Evolutionary conservation across 2,113 vertebrate genomes (phyloP).

Genomic region (Trematomus loennbergii): DNA sequence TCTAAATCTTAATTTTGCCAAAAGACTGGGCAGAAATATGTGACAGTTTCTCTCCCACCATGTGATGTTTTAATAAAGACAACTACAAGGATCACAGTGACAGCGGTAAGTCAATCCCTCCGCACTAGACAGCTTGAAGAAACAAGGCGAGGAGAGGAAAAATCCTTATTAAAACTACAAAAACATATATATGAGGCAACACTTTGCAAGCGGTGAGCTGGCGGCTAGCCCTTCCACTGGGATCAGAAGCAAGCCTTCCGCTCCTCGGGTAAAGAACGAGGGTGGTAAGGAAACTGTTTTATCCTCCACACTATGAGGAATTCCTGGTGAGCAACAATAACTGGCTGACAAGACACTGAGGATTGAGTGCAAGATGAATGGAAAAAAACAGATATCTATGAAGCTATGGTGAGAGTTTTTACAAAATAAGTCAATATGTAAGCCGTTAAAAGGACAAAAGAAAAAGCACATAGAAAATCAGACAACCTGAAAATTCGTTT

Average conservation of each 20-base stretch:
- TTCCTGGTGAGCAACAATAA: conserved; percentile 39
- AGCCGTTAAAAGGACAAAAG: too few species aligned
- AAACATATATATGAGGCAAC: conserved; percentile 63
- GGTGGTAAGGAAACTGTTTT: conserved; percentile 14
- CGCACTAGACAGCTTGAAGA: not conserved
- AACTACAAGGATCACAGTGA: conserved; percentile 4
- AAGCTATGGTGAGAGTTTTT: not conserved
- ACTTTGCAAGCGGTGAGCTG: conserved; percentile 57
- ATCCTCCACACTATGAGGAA: conserved; percentile 5
- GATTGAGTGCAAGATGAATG: not conserved
- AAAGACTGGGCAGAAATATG: not conserved
- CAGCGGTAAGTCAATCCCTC: conserved; percentile 2
- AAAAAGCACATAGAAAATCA: too few species aligned
- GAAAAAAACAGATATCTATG: not conserved
- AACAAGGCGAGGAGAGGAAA: not conserved
- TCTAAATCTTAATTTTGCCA: not conserved
- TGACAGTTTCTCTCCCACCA: not conserved
- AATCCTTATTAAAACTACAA: conserved; percentile 11
- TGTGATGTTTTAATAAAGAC: conserved; percentile 11
- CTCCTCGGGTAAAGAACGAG: not conserved
- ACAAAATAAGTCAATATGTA: too few species aligned
- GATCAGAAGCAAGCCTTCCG: conserved; percentile 22
- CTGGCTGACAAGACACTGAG: not conserved
- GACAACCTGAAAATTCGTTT: too few species aligned
- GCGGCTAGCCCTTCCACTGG: conserved; percentile 28